These are phyloP conservation scores for Plusia festucae DNA, from an alignment of 2,888 invertebrate species.

Conservation along the genomic window DNA sequence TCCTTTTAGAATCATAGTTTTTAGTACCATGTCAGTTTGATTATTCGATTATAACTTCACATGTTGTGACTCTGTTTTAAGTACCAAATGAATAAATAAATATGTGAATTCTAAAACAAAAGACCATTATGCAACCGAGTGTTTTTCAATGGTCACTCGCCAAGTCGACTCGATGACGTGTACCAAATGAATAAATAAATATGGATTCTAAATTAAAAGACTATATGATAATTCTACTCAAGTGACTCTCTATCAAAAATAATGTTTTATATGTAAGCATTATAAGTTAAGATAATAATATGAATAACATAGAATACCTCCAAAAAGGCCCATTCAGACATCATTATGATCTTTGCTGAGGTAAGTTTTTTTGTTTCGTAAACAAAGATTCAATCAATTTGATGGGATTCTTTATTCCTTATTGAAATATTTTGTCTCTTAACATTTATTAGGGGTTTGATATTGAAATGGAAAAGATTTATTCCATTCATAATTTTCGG, in stretches of 20 bases:
- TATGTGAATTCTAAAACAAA: no score
- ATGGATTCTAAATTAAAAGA: not conserved
- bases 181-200: no score
- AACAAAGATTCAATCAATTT: constrained; percentile 39
- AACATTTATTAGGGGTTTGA: constrained; percentile 29
- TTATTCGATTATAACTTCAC: no score
- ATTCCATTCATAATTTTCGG: constrained; percentile 63
- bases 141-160: constrained; percentile 60
- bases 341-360: constrained; percentile 6
- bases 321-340: not conserved
- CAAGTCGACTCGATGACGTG: constrained; percentile 49
- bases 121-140: constrained; percentile 59
- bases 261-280: not conserved
- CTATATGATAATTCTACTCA: not conserved
- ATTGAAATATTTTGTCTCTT: constrained; percentile 33
- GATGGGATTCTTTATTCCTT: constrained; percentile 20
- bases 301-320: not conserved
- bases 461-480: constrained; percentile 66
- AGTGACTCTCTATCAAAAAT: not conserved
- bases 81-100: no score
- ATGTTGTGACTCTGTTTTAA: no score
- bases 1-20: no score
- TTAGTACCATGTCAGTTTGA: no score
- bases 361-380: constrained; percentile 20
- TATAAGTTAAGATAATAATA: not conserved